These are phyloP conservation scores for Acanthaster planci DNA, from an alignment of 35 echinoderm and acorn worm genomes.

Conservation along the genomic window DNA sequence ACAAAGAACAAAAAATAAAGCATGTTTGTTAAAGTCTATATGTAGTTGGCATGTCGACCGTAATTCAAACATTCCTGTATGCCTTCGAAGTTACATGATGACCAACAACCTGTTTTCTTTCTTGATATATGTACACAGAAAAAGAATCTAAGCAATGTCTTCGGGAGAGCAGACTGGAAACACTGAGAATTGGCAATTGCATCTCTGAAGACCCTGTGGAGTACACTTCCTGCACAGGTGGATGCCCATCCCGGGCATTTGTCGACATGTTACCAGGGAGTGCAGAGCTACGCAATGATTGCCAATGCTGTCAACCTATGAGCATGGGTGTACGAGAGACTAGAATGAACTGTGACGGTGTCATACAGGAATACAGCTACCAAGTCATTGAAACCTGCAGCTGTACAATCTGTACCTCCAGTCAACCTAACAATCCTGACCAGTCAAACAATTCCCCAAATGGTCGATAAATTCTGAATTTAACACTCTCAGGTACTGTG, in stretches of 20 bases:
- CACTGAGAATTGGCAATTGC: background rate
- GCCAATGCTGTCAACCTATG: slow-evolving; percentile 23
- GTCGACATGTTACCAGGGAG: slow-evolving; percentile 18
- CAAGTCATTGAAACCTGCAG: slow-evolving; percentile 22
- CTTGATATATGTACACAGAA: background rate
- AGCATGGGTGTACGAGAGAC: background rate
- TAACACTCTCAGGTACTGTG: background rate
- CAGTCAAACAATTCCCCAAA: background rate
- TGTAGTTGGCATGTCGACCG: too few relatives aligned
- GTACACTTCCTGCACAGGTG: slow-evolving; percentile 21
- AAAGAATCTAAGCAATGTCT: slow-evolving; percentile 15
- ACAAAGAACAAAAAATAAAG: too few relatives aligned
- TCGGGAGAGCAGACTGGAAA: slow-evolving; percentile 4
- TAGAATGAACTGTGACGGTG: background rate
- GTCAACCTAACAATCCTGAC: background rate
- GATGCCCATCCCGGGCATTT: background rate
- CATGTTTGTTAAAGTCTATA: too few relatives aligned
- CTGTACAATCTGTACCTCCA: background rate
- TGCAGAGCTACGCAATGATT: background rate
- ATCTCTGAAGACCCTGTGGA: slow-evolving; percentile 6
- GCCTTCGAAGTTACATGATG: background rate
- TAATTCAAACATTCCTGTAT: too few relatives aligned
- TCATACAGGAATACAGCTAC: background rate
- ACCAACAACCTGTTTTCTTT: background rate
- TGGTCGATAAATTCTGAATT: background rate